Evolutionary conservation across 1,140 invertebrate species (phyloP), one percentile per base, ranked within the genome.

Genomic region (Trichogramma pretiosum): DNA sequence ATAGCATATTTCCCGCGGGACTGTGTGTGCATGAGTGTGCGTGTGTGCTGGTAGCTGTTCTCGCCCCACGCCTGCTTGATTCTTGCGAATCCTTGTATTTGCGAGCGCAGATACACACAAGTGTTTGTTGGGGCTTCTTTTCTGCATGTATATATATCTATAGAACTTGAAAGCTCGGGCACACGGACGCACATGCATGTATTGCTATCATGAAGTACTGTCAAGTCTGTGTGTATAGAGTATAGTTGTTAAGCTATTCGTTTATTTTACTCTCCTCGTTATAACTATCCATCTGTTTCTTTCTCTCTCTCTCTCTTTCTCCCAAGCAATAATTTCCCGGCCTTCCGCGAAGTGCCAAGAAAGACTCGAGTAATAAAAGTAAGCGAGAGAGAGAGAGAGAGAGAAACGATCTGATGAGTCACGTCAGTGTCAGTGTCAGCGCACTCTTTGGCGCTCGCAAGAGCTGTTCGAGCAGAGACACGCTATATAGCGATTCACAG

Each of bases 381-480:
- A 11, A 10, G 10, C 18, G 17, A n/a, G 34, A 45, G 5, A 30
- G 36, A 34, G 9, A 47, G 37, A 28, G 14, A 9, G 9, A 41
- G 17, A 36, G 24, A 42, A 11, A 36, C n/a, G 39, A 41, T 16
- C 37, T 39, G 48, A 50, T 50, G 41, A 50, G 48, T 50, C 48
- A 50, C 42, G 42, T 50, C 48, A 50, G 48, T 45, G 48, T 50
- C 48, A 50, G 48, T 50, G 48, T 49, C 41, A 44, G 47, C 34
- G 33, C n/a, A n/a, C n/a, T n/a, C n/a, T n/a, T n/a, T n/a, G n/a
- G n/a, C n/a, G n/a, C n/a, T n/a, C n/a, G n/a, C n/a, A n/a, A n/a
- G n/a, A 11, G 34, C 46, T 57, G 50, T 57, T 59, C 54, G 51
- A 26, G 33, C 46, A 55, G 48, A 54, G 48, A 24, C 34, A 38